Evolutionary conservation across 1,140 invertebrate species (phyloP), one percentile per base, ranked within the genome.

Genomic region (Notospermus geniculatus): DNA sequence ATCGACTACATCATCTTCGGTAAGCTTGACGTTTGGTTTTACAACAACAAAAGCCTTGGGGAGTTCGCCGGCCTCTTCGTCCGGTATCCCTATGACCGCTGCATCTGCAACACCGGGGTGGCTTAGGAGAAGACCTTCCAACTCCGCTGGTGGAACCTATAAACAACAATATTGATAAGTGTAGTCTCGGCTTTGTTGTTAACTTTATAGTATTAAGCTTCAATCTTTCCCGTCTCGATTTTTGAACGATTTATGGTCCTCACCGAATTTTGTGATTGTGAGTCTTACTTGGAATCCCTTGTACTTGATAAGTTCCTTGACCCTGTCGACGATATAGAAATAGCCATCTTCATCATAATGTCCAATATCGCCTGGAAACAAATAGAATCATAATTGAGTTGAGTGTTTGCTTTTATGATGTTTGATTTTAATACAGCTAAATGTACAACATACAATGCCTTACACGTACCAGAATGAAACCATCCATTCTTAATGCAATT

Each of bases 221-320:
- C n/a, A n/a, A n/a, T n/a, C n/a, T n/a, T n/a, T n/a, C n/a, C n/a
- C n/a, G n/a, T n/a, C n/a, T n/a, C n/a, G n/a, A n/a, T n/a, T n/a
- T n/a, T n/a, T n/a, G n/a, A n/a, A n/a, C n/a, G n/a, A n/a, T n/a
- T n/a, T n/a, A n/a, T n/a, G n/a, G n/a, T n/a, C n/a, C n/a, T n/a
- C n/a, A n/a, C n/a, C n/a, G n/a, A n/a, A n/a, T n/a, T n/a, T n/a
- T n/a, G n/a, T n/a, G n/a, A n/a, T n/a, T n/a, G n/a, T n/a, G n/a
- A n/a, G n/a, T n/a, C n/a, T n/a, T n/a, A n/a, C n/a, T n/a, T 92
- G 91, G 71, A 90, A 88, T 64, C 90, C 91, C 82, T 92, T 92
- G 50, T 91, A 90, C 83, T 95, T 95, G 62, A 95, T 95, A 11
- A 95, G 83, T 75, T 95, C 92, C 72, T 95, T 95, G 50, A 93